A percentile compares a stretch with the other conserved stretches of the same genome.
phyloP scores from a whole-genome alignment of 2,113 vertebrate genomes.

The Felis chaus region DNA sequence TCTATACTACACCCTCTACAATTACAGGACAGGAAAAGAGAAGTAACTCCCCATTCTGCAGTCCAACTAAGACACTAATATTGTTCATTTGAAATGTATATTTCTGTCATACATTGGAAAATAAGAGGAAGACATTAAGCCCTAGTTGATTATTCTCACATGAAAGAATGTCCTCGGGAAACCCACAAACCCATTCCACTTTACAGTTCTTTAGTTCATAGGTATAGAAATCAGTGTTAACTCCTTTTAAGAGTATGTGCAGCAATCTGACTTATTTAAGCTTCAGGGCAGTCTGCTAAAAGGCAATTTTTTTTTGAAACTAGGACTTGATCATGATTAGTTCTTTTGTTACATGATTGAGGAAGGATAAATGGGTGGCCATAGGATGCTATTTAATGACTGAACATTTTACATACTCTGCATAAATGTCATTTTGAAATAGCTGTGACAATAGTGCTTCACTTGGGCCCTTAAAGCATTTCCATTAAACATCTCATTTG shows the following conservation, averaged over 20 bases:
- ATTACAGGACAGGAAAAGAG: not conserved
- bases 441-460: slow-evolving; percentile 24
- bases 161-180: not conserved
- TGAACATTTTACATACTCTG: slow-evolving; percentile 50
- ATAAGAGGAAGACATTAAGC: not conserved
- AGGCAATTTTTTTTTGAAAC: not conserved
- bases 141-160: not conserved
- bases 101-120: not conserved
- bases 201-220: not conserved
- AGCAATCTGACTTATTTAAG: not conserved
- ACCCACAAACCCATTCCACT: not conserved
- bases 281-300: not conserved
- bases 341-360: slow-evolving; percentile 35
- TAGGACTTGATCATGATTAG: not conserved
- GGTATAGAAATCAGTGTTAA: not conserved
- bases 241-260: not conserved
- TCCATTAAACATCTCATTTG: slow-evolving; percentile 53
- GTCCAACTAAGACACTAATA: not conserved
- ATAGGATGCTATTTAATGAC: slow-evolving; percentile 36
- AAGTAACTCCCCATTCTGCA: not conserved
- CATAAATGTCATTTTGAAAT: slow-evolving; percentile 55
- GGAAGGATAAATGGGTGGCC: slow-evolving; percentile 43
- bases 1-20: not conserved
- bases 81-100: not conserved
- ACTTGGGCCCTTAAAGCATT: not conserved